Conservation (phyloP, 37 sponge, comb jelly and placozoan species). For the Bolinopsis microptera region DNA sequence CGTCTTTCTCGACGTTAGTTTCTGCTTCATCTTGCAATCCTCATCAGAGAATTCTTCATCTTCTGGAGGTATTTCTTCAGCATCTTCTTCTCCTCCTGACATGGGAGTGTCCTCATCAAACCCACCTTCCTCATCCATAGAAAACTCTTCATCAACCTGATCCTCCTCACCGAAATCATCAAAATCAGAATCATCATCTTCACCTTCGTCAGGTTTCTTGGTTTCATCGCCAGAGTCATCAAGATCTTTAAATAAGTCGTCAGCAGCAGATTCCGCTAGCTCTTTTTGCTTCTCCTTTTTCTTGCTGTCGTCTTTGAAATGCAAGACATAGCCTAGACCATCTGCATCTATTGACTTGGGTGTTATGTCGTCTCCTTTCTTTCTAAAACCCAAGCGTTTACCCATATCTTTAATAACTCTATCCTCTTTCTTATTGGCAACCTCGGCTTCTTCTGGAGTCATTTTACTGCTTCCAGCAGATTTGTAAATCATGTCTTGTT, state of each 20-base stretch:
- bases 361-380: constrained; percentile 10
- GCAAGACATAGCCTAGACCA: constrained; percentile 38
- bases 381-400: constrained; percentile 74
- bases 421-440: constrained; percentile 67
- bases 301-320: constrained; percentile 17
- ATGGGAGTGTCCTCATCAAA: too few species aligned
- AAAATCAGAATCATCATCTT: not conserved
- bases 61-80: not conserved
- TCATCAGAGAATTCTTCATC: not conserved
- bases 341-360: constrained; percentile 47
- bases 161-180: not conserved
- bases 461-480: not conserved
- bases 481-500: constrained; percentile 37
- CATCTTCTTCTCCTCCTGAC: not conserved
- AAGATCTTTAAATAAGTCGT: constrained; percentile 34
- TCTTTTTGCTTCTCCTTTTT: constrained; percentile 3
- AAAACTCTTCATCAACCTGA: not conserved
- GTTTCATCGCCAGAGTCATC: constrained; percentile 17
- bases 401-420: constrained; percentile 75
- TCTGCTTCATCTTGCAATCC: too few species aligned
- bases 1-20: too few species aligned
- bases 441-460: constrained; percentile 37
- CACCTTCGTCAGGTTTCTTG: not conserved
- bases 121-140: constrained; percentile 1
- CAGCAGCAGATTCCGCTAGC: not conserved